Evolutionary conservation across 2,113 vertebrate genomes (phyloP), one percentile per base, ranked within the genome.

Genomic region (Microcebus murinus): DNA sequence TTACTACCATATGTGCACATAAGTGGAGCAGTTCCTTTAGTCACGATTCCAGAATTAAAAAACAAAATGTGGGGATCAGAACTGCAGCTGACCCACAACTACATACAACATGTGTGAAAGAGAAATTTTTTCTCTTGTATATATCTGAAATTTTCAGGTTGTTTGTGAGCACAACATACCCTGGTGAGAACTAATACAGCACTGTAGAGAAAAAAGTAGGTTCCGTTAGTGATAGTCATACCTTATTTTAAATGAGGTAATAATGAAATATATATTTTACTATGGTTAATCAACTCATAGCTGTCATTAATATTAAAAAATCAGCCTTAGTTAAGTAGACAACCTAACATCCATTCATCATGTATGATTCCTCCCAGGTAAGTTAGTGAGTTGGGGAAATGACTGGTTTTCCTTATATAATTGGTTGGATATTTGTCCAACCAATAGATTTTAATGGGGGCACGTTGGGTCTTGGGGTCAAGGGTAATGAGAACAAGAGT

Each of bases 191-290:
- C 48, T 76, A 68, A 83, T 55, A 89, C 20, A 63, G n/a, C 84
- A 31, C 57, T 84, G 25, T 73, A 84, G 71, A 83, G 52, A 63
- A 79, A 89, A 92, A n/a, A 34, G 7, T 25, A 79, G 55, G 48
- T 4, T 4, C 83, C 11, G 12, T 79, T 89, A 48, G 31, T 45
- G 13, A 65, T 55, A 76, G 21, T 36, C 20, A 88, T 29, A 83
- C 23, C 18, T 59, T 59, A 48, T 48, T 92, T 76, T 79, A 45
- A 92, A 21, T 55, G 42, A 36, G 70, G 52, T 88, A 59, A 79
- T 50, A 70, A 61, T 80, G 59, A 92, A 71, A 67, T n/a, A 48
- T 27, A 50, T n/a, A 48, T 91, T 93, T 91, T 91, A 50, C 73
- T 31, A 71, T 59, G 39, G 14, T 68, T 52, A n/a, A 71, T 87